These are phyloP conservation scores for Daktulosphaira vitifoliae DNA, from an alignment of 1,140 invertebrate genomes.

Conservation along the genomic window DNA sequence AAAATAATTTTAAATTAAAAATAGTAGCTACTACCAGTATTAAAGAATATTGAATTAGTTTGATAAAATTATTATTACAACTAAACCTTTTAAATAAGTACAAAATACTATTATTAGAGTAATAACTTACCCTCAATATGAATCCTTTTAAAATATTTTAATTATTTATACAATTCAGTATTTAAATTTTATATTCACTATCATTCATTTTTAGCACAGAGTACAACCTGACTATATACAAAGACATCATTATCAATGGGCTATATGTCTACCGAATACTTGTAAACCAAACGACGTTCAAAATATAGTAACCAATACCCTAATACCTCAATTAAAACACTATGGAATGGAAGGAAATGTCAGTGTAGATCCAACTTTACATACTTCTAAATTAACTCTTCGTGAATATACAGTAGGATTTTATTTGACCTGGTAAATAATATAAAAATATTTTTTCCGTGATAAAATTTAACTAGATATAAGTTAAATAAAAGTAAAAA, in stretches of 20 bases:
- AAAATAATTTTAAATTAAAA: no score
- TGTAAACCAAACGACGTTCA: slow-evolving; percentile 3
- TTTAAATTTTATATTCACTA: no score
- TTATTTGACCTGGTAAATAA: background rate
- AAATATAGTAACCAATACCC: slow-evolving; percentile 9
- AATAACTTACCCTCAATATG: no score
- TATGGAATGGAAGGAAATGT: slow-evolving; percentile 13
- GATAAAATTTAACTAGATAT: no score
- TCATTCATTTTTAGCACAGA: slow-evolving; percentile 4
- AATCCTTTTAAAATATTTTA: no score
- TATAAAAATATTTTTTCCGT: background rate
- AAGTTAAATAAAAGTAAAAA: no score
- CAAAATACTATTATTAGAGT: no score
- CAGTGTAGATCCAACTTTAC: slow-evolving; percentile 1
- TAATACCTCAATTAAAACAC: slow-evolving; percentile 15
- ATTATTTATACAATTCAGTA: no score
- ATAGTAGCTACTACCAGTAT: no score
- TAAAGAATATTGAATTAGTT: no score
- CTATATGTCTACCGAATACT: slow-evolving; percentile 14
- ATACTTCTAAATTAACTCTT: slow-evolving; percentile 3
- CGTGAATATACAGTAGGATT: background rate
- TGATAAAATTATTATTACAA: no score
- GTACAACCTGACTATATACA: slow-evolving; percentile 16
- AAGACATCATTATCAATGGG: slow-evolving; percentile 18
- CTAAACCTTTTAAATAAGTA: no score